phyloP scores from a whole-genome alignment of 2,113 vertebrate genomes.

The Gobius niger region DNA sequence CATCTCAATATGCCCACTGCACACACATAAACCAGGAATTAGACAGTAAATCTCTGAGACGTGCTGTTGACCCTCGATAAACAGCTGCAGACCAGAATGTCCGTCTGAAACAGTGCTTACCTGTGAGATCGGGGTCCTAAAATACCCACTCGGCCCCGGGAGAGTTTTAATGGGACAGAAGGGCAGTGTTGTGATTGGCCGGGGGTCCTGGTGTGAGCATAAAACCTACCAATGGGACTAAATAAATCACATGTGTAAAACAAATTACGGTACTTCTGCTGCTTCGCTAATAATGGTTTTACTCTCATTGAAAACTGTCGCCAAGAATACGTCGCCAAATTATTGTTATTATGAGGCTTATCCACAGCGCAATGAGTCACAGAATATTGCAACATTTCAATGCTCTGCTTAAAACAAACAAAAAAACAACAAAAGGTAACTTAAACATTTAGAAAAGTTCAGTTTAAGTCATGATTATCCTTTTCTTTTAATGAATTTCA shows the following conservation, averaged over 20 bases:
- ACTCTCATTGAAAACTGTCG: not conserved
- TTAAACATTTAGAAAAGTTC: too few species aligned
- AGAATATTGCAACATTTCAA: too few species aligned
- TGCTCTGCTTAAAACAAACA: too few species aligned
- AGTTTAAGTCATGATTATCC: too few species aligned
- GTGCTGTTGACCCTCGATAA: constrained; percentile 64
- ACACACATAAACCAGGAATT: constrained; percentile 43
- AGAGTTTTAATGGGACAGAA: constrained; percentile 14
- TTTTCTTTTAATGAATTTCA: too few species aligned
- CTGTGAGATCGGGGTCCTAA: constrained; percentile 43
- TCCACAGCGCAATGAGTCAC: too few species aligned
- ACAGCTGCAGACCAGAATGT: constrained; percentile 60
- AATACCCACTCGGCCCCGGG: constrained; percentile 22
- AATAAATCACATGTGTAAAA: constrained; percentile 1
- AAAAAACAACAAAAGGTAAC: too few species aligned
- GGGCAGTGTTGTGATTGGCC: constrained; percentile 52
- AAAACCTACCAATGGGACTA: constrained; percentile 26
- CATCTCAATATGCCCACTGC: constrained; percentile 27
- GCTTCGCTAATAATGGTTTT: not conserved
- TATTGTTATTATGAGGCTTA: too few species aligned
- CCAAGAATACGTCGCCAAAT: too few species aligned
- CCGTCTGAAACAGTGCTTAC: constrained; percentile 43
- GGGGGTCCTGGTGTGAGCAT: constrained; percentile 52
- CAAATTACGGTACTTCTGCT: not conserved
- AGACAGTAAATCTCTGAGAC: constrained; percentile 28